Evolutionary conservation across 2,113 vertebrate genomes (phyloP), one percentile per base, ranked within the genome.

Genomic region (Microtus pennsylvanicus): DNA sequence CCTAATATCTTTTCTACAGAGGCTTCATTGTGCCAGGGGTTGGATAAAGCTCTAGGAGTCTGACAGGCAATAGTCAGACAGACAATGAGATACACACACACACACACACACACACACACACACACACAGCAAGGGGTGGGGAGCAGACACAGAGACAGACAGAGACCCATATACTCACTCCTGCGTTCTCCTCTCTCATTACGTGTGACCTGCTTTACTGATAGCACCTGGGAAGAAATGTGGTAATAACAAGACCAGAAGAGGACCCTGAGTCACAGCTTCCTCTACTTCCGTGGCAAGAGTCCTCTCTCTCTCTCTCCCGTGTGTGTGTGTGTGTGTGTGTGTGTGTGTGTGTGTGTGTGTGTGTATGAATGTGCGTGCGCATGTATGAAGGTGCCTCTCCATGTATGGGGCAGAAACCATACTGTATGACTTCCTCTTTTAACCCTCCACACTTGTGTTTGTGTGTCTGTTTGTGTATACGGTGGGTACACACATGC

Each of bases 1-100:
- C 98, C 97, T 98, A 98, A 98, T 98, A 98, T 98, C 98, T 97
- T 98, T 98, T 98, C 97, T 98, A 98, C 98, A 99, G 98, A 98
- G 98, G 97, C 95, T 96, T 95, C 35, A 98, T 98, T 99, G 98
- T 98, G 98, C 98, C 98, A 97, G 93, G 94, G 92, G 91, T 78
- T 96, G 97, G 98, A 91, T 87, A 95, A 97, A 98, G 96, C 93
- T 83, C 97, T 96, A 96, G 96, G 97, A 94, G 97, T 87, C 50
- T 93, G 94, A 0, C 52, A 2, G 17, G 26, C 38, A 3, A 83
- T 61, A 82, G 35, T 61, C 80, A 85, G 61, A 61, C 81, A 82
- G 80, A 65, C 83, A 86, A 85, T 93, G 5, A 97, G 95, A 97
- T 78, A 93, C 93, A 97, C 82, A 33, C 21, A 14, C 67, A 91